A percentile compares a stretch with the other conserved stretches of the same genome.
phyloP scores from a whole-genome alignment of 1,140 invertebrate genomes.

The Pseudomyrmex sp. region DNA sequence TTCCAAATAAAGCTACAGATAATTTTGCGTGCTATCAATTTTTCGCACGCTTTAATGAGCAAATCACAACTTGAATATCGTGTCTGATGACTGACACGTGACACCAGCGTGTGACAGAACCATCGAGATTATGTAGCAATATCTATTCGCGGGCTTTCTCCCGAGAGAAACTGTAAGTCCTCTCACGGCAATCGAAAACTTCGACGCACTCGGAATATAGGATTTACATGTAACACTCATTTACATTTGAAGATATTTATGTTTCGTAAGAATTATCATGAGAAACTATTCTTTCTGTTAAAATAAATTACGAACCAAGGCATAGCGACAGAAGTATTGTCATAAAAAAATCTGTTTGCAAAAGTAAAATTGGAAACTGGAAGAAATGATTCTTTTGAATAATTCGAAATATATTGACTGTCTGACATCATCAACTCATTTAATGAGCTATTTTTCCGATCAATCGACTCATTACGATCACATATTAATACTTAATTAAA shows the following conservation, averaged over 20 bases:
- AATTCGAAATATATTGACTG: background rate
- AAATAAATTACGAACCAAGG: no score
- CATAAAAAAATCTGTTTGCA: no score
- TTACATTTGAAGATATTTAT: no score
- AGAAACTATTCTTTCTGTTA: no score
- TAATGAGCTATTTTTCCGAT: background rate
- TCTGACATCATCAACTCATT: background rate
- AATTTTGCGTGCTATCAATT: constrained; percentile 19
- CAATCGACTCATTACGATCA: background rate
- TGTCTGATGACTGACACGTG: constrained; percentile 35
- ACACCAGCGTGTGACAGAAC: constrained; percentile 6
- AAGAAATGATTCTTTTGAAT: no score
- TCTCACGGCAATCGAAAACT: constrained; percentile 14
- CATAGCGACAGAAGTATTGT: no score
- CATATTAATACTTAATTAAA: background rate
- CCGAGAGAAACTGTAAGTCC: constrained; percentile 15
- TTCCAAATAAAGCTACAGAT: constrained; percentile 5
- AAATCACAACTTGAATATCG: constrained; percentile 14
- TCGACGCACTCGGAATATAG: background rate
- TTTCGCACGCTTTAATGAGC: background rate
- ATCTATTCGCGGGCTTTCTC: constrained; percentile 34
- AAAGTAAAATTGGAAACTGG: no score
- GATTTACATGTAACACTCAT: background rate
- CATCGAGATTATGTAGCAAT: constrained; percentile 7
- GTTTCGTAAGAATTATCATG: no score